phyloP scores from a whole-genome alignment of 1,140 invertebrate species.

The Bombus difficillimus region DNA sequence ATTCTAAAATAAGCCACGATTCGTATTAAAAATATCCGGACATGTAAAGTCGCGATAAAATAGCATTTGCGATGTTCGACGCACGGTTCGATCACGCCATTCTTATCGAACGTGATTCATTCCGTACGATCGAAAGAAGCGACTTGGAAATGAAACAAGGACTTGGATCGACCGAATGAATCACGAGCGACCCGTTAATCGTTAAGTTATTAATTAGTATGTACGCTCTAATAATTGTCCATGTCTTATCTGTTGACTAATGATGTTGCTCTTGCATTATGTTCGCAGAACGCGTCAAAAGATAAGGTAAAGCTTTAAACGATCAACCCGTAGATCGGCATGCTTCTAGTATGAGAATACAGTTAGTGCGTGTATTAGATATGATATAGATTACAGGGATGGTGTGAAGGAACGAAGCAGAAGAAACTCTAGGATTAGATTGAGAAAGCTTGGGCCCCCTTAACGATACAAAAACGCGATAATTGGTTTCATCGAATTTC shows the following conservation, averaged over 20 bases:
- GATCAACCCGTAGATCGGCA: conserved; percentile 67
- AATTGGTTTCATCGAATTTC: background rate
- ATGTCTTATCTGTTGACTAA: conserved; percentile 74
- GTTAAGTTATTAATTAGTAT: conserved; percentile 61
- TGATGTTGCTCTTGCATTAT: conserved; percentile 80
- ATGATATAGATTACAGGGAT: conserved; percentile 21
- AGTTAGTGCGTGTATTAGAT: conserved; percentile 32
- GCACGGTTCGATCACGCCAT: conserved; percentile 22
- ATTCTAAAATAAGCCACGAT: background rate
- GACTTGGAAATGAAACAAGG: background rate
- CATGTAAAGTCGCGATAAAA: background rate
- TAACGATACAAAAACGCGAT: conserved; percentile 27
- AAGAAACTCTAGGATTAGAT: conserved; percentile 35
- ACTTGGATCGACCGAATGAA: conserved; percentile 3
- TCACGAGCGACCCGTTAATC: conserved; percentile 47
- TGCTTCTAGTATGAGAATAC: conserved; percentile 44
- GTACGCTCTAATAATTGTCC: conserved; percentile 70
- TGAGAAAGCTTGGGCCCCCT: conserved; percentile 38
- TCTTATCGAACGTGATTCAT: conserved; percentile 41
- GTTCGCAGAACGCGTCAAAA: conserved; percentile 81
- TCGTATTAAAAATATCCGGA: background rate
- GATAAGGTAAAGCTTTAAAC: conserved; percentile 80
- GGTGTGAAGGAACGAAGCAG: conserved; percentile 25
- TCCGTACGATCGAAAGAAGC: background rate
- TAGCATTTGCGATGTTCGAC: conserved; percentile 22